Evolutionary conservation across 1,140 invertebrate species (phyloP), one percentile per base, ranked within the genome.

Genomic region (Pantala flavescens): DNA sequence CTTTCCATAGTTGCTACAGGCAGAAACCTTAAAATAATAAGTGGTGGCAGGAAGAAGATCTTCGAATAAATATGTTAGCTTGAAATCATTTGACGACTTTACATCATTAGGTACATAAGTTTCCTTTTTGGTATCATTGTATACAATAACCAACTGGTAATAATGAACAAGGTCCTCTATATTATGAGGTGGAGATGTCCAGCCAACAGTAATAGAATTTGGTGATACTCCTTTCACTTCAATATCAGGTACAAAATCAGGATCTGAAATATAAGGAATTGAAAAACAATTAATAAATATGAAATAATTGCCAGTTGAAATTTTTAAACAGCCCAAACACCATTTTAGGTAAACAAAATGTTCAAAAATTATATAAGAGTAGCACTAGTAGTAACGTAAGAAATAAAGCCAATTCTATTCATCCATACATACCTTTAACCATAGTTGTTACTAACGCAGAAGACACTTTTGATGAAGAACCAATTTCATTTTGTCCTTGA

Each of bases 121-220:
- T 79, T 89, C 85, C 78, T 87, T 85, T 24, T 84, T 83, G 12
- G 74, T 75, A 14, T 86, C 85, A 43, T 88, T 85, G 36, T 88
- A 87, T 78, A 87, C 85, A 70, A 89, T 86, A 77, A 89, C 86
- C n/a, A 93, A 80, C 75, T 89, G 84, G 78, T 92, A 92, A 83
- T 90, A 91, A 79, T 92, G 90, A 74, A 93, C 88, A 79, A 90
- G 87, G 76, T 92, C 88, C 24, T 85, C 83, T 28, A 92, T 83
- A 77, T 89, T 84, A 9, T 84, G 79, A 0, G 90, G 86, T 2
- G 91, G 91, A 0, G 85, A 82, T 71, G 84, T 85, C 91, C 92
- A 93, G 0, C 89, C 88, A 74, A 95, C 89, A 0, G 91, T 93
- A 42, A 94, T 90, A 0, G 91, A 91, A 24, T 88, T 88, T 0